phyloP scores from a whole-genome alignment of 2,113 vertebrate genomes.

The Tympanuchus pallidicinctus region DNA sequence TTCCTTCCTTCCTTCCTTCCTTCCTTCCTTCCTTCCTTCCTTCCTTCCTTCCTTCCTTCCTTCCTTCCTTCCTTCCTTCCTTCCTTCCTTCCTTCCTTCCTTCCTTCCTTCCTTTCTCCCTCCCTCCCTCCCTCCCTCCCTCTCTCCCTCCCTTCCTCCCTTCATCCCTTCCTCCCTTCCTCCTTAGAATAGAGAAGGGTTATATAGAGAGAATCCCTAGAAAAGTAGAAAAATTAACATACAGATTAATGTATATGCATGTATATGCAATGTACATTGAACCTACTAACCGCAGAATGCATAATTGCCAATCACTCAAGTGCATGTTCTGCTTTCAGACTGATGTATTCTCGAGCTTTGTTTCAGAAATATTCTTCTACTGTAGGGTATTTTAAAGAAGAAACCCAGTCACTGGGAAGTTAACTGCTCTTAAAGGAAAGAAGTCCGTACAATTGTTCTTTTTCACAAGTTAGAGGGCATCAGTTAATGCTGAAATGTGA shows the following conservation, averaged over 20 bases:
- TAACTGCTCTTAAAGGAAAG: background rate
- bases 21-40: too few species aligned
- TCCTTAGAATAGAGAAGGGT: accelerated
- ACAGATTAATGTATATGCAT: background rate
- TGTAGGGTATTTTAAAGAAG: background rate
- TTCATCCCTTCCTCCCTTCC: too few species aligned
- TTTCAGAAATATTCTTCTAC: background rate
- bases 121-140: background rate
- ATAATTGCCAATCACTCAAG: background rate
- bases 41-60: background rate
- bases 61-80: too few species aligned
- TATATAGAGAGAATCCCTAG: background rate
- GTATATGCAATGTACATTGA: background rate
- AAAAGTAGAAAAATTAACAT: background rate
- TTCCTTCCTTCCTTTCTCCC: too few species aligned
- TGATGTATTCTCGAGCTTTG: background rate
- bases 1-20: too few species aligned
- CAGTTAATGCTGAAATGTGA: background rate
- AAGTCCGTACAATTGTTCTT: accelerated
- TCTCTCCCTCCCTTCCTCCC: too few species aligned
- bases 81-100: too few species aligned
- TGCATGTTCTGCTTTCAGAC: background rate
- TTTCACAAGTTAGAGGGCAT: background rate
- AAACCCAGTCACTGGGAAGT: background rate
- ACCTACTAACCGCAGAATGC: background rate